Percentiles rank a stretch among this genome's conserved stretches.
Evolutionary conservation across 2,888 invertebrate genomes (phyloP).

Genomic region (Clitarchus hookeri): DNA sequence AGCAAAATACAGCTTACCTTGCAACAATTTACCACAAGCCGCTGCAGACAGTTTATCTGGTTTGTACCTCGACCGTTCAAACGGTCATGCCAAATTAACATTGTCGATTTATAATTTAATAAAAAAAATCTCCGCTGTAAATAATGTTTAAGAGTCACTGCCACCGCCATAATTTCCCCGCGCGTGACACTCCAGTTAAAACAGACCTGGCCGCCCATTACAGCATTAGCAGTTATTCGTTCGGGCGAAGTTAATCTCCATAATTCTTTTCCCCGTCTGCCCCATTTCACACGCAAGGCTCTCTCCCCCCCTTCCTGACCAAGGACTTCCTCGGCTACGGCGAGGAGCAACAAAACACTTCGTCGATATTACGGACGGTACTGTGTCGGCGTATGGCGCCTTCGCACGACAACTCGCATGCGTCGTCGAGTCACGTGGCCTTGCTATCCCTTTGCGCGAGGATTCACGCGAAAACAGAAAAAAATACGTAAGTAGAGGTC

Average conservation of each 20-base stretch:
- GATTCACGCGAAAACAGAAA: too few relatives aligned
- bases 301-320: not conserved
- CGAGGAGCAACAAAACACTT: conserved; percentile 8
- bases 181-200: not conserved
- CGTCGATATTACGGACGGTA: not conserved
- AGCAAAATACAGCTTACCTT: too few relatives aligned
- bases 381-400: not conserved
- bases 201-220: not conserved
- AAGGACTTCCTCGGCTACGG: not conserved
- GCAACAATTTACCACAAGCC: too few relatives aligned
- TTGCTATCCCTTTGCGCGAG: too few relatives aligned
- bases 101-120: not conserved
- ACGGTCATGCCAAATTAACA: too few relatives aligned
- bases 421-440: too few relatives aligned
- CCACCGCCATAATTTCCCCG: not conserved
- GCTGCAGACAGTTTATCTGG: too few relatives aligned
- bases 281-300: not conserved
- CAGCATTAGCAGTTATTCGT: conserved; percentile 14
- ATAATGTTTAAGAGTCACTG: not conserved
- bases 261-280: conserved; percentile 1
- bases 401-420: not conserved
- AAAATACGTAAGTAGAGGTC: too few relatives aligned
- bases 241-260: conserved; percentile 1
- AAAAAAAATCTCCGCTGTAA: not conserved
- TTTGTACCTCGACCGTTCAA: too few relatives aligned